Conservation (phyloP, 2,113 vertebrate genomes). For the Poecile atricapillus region DNA sequence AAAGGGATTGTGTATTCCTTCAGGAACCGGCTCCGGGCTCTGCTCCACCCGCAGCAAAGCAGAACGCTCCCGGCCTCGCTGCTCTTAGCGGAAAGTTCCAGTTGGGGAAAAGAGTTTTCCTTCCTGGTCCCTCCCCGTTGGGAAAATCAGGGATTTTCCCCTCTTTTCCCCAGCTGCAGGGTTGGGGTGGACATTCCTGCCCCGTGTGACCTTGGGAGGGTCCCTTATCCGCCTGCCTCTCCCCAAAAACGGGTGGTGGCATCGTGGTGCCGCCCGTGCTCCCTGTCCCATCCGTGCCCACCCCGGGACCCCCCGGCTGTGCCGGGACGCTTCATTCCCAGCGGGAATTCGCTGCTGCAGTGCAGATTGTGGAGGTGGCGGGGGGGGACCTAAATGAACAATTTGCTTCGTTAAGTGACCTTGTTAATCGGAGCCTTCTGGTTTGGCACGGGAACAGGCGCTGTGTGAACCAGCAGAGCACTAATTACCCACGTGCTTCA, state of each 20-base stretch:
- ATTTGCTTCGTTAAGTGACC: conserved; percentile 7
- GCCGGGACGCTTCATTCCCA: background rate
- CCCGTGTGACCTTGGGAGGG: background rate
- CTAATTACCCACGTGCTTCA: background rate
- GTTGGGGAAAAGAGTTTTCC: background rate
- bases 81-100: background rate
- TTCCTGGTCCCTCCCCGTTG: rapidly evolving
- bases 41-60: background rate
- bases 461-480: background rate
- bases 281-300: rapidly evolving
- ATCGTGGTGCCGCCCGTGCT: rapidly evolving
- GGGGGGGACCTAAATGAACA: background rate
- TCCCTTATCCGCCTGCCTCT: rapidly evolving
- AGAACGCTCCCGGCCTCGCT: background rate
- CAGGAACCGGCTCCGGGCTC: background rate
- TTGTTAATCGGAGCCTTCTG: background rate
- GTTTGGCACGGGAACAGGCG: background rate
- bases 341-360: background rate
- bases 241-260: rapidly evolving
- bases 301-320: rapidly evolving
- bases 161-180: rapidly evolving
- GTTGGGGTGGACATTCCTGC: rapidly evolving
- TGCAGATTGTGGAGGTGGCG: background rate
- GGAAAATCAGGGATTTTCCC: rapidly evolving
- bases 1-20: background rate